Percentiles rank a stretch among this genome's conserved stretches.
These are phyloP conservation scores for Equus quagga DNA, from an alignment of 2,113 vertebrate genomes.

Conservation along the genomic window DNA sequence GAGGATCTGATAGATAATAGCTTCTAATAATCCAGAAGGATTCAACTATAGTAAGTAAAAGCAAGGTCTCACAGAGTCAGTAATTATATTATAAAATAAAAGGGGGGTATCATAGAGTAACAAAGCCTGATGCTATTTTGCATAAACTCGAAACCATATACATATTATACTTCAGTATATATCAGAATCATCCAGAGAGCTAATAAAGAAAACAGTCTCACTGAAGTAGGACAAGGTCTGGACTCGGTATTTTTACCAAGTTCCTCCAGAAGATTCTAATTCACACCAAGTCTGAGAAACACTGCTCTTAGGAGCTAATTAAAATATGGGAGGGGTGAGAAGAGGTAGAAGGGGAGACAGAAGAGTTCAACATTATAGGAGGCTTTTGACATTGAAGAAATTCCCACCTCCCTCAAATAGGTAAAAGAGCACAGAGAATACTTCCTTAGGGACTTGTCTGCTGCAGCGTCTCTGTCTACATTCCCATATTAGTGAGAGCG, in stretches of 20 bases:
- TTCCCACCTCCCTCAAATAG: neutral
- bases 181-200: neutral
- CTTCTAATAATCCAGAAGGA: neutral
- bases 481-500: neutral
- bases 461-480: too few species aligned
- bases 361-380: neutral
- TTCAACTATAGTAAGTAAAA: neutral
- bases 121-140: neutral
- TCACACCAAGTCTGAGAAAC: neutral
- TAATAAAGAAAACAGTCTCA: neutral
- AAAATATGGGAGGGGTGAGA: neutral
- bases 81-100: neutral
- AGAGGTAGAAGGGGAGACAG: neutral
- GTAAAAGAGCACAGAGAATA: neutral
- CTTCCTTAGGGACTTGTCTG: neutral
- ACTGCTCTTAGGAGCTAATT: neutral
- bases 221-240: accelerated
- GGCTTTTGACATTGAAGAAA: neutral
- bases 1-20: neutral
- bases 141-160: neutral
- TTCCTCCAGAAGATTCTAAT: neutral
- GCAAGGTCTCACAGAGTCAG: neutral
- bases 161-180: neutral
- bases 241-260: neutral
- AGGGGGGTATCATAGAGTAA: neutral